Evolutionary conservation across 2,888 invertebrate species (phyloP).

Genomic region (Tetragnatha montana): DNA sequence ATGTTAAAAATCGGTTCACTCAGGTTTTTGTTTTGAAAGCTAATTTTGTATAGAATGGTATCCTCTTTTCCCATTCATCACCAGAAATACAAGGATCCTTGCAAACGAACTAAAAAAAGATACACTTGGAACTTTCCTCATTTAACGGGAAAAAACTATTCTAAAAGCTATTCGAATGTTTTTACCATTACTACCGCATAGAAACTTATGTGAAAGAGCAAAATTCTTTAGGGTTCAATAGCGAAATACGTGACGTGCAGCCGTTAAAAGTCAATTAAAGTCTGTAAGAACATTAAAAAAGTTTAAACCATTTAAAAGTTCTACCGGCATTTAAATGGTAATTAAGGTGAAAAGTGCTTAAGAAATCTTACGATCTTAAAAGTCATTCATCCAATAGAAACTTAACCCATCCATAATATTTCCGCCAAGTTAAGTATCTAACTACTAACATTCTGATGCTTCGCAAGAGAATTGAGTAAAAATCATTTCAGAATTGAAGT

Average conservation of each 20-base stretch:
- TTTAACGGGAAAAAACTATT: background rate
- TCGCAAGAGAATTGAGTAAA: background rate
- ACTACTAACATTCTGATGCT: slow-evolving; percentile 26
- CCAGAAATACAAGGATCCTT: slow-evolving; percentile 9
- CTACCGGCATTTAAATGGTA: slow-evolving; percentile 18
- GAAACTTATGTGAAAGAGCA: background rate
- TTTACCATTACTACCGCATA: background rate
- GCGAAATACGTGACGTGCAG: slow-evolving; percentile 31
- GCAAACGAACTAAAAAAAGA: slow-evolving; percentile 2
- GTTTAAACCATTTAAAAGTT: slow-evolving; percentile 41
- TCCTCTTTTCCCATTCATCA: slow-evolving; percentile 33
- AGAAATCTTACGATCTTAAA: background rate
- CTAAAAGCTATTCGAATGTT: slow-evolving; percentile 2
- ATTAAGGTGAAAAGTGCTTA: slow-evolving; percentile 51
- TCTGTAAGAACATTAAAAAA: slow-evolving; percentile 30
- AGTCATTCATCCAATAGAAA: slow-evolving; percentile 15
- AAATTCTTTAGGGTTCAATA: slow-evolving; percentile 31
- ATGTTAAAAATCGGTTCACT: slow-evolving; percentile 38
- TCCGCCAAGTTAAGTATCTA: slow-evolving; percentile 29
- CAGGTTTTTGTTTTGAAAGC: background rate
- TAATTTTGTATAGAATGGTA: slow-evolving; percentile 14
- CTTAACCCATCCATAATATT: slow-evolving; percentile 30
- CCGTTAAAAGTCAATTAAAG: slow-evolving; percentile 50
- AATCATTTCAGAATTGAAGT: slow-evolving; percentile 31
- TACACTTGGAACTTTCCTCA: background rate